Conservation (phyloP, 23 tunicate species). For the Corella eumyota region DNA sequence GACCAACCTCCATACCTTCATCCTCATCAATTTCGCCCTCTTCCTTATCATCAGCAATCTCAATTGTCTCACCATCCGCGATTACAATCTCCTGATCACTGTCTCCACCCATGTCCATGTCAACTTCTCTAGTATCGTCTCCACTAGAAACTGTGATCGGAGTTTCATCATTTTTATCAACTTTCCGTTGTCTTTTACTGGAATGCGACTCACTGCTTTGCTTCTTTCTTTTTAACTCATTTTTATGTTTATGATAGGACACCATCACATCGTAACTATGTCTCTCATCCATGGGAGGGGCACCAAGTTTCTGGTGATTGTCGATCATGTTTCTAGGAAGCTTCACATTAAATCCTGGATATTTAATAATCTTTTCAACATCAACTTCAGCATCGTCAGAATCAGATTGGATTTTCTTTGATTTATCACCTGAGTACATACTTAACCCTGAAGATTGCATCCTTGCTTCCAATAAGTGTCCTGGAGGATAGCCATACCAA, state of each 20-base stretch:
- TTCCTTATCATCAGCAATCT: too few relatives aligned
- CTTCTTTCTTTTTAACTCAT: slow-evolving; percentile 6
- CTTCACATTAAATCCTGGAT: slow-evolving; percentile 71
- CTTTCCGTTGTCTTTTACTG: background rate
- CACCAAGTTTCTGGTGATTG: slow-evolving; percentile 5
- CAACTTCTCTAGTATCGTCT: slow-evolving; percentile 36
- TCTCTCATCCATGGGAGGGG: slow-evolving; percentile 51
- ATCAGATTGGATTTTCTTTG: slow-evolving; percentile 8
- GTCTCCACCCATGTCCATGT: slow-evolving; percentile 54
- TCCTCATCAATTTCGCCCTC: too few relatives aligned
- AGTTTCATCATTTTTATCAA: background rate
- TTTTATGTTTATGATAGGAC: slow-evolving; percentile 49
- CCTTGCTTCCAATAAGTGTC: slow-evolving; percentile 59
- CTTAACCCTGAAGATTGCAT: slow-evolving; percentile 28
- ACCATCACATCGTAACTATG: slow-evolving; percentile 61
- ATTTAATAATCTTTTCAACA: slow-evolving; percentile 44
- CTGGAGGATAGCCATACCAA: slow-evolving; percentile 82
- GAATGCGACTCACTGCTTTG: background rate
- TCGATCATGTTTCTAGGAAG: slow-evolving; percentile 20
- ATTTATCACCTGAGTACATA: slow-evolving; percentile 9
- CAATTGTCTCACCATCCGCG: too few relatives aligned
- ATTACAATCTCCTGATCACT: slow-evolving; percentile 4
- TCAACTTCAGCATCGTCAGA: slow-evolving; percentile 32
- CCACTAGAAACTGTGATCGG: background rate
- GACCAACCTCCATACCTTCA: too few relatives aligned